Conservation (phyloP, 2,797 vertebrate genomes). For the Enoplosus armatus region DNA sequence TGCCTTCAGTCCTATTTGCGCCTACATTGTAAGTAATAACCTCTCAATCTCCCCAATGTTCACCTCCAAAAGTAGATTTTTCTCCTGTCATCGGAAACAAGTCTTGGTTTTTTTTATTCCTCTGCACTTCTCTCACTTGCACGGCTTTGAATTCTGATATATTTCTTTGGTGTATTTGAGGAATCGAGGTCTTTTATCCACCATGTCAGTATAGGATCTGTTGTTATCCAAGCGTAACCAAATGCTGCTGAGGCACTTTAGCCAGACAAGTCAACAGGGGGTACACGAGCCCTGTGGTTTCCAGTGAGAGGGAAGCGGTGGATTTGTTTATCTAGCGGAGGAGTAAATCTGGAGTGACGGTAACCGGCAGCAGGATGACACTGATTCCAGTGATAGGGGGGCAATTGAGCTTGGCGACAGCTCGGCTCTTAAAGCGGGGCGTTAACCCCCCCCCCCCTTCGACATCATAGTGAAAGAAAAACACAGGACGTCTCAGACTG, state of each 20-base stretch:
- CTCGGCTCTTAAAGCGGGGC: constrained; percentile 38
- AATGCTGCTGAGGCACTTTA: constrained; percentile 66
- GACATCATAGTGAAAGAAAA: constrained; percentile 72
- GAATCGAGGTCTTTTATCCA: constrained; percentile 39
- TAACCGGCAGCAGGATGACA: constrained; percentile 59
- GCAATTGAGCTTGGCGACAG: constrained; percentile 41
- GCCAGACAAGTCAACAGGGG: constrained; percentile 60
- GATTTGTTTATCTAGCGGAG: constrained; percentile 68
- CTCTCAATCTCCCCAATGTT: constrained; percentile 5
- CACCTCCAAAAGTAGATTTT: constrained; percentile 24
- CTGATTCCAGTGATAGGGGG: constrained; percentile 49
- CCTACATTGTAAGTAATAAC: constrained; percentile 91
- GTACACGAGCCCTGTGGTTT: constrained; percentile 56
- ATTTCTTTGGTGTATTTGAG: constrained; percentile 29
- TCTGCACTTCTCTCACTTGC: constrained; percentile 2
- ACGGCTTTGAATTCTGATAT: constrained; percentile 6
- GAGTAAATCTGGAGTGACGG: constrained; percentile 55
- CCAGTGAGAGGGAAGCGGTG: constrained; percentile 41
- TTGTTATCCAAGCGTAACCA: constrained; percentile 49
- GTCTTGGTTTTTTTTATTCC: constrained; percentile 14
- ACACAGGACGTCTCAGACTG: constrained; percentile 36
- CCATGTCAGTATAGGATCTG: constrained; percentile 51
- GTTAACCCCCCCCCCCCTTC: constrained; percentile 59
- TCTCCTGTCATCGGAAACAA: neutral
- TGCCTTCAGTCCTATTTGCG: constrained; percentile 93